These are phyloP conservation scores for Gavia stellata DNA, from an alignment of 2,113 vertebrate genomes.

Conservation along the genomic window DNA sequence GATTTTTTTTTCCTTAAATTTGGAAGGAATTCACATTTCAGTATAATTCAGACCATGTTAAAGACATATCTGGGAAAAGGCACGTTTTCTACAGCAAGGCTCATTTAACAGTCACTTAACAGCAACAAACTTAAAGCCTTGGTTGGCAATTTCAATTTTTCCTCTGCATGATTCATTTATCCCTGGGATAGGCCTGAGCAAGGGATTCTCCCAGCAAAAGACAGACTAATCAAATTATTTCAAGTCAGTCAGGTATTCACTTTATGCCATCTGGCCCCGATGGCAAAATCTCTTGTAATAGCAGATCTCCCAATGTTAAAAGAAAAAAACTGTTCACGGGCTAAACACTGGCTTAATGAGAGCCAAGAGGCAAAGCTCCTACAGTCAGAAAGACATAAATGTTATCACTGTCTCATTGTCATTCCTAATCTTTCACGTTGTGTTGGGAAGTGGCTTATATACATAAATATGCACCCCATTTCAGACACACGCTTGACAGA, in stretches of 20 bases:
- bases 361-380: background rate
- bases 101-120: slow-evolving; percentile 21
- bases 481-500: background rate
- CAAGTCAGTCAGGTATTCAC: background rate
- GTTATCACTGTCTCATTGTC: background rate
- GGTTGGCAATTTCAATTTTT: slow-evolving; percentile 11
- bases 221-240: slow-evolving; percentile 34
- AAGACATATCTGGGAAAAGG: slow-evolving; percentile 7
- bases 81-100: background rate
- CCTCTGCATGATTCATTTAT: background rate
- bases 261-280: background rate
- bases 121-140: background rate
- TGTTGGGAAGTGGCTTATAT: background rate
- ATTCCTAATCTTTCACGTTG: background rate
- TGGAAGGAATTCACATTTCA: background rate
- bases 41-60: background rate
- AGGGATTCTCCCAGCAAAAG: background rate
- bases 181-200: background rate
- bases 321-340: background rate
- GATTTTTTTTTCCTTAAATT: background rate
- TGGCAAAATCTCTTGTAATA: background rate
- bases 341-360: background rate
- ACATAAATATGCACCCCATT: background rate
- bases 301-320: background rate
- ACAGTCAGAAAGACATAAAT: background rate